phyloP scores from a whole-genome alignment of 2,113 vertebrate genomes.

The Cyprinodon brontotheroides region DNA sequence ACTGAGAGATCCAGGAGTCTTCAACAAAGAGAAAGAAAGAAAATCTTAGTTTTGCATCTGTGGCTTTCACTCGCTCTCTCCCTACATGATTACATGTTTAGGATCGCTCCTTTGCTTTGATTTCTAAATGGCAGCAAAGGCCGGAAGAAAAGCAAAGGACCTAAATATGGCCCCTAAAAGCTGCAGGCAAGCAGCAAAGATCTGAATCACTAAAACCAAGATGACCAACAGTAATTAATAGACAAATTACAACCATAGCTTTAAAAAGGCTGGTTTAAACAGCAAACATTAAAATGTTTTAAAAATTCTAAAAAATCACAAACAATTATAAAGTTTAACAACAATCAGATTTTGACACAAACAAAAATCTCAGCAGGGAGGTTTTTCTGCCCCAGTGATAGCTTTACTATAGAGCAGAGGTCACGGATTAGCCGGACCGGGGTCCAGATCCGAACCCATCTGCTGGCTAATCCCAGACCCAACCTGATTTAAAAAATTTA shows the following conservation, averaged over 20 bases:
- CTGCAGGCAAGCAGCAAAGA: no score
- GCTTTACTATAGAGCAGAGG: background rate
- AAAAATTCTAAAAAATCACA: background rate
- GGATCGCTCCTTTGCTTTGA: background rate
- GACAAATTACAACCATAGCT: background rate
- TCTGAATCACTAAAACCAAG: background rate
- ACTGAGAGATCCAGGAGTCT: constrained; percentile 99
- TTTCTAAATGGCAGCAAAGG: background rate
- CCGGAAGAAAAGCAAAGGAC: background rate
- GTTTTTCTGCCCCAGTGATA: background rate
- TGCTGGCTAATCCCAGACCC: no score
- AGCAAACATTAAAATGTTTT: background rate
- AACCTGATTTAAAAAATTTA: no score
- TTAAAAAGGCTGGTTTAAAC: background rate
- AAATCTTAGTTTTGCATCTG: background rate
- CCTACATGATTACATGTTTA: background rate
- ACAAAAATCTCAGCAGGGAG: background rate
- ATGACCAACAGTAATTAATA: background rate
- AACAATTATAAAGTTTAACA: no score
- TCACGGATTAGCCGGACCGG: no score
- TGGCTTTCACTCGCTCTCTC: background rate
- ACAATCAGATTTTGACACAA: no score
- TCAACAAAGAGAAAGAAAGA: background rate
- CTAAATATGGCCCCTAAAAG: background rate
- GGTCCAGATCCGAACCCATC: no score